A percentile compares a stretch with the other conserved stretches of the same genome.
Evolutionary conservation across 2,113 vertebrate genomes (phyloP).

Genomic region (Chaenocephalus aceratus): DNA sequence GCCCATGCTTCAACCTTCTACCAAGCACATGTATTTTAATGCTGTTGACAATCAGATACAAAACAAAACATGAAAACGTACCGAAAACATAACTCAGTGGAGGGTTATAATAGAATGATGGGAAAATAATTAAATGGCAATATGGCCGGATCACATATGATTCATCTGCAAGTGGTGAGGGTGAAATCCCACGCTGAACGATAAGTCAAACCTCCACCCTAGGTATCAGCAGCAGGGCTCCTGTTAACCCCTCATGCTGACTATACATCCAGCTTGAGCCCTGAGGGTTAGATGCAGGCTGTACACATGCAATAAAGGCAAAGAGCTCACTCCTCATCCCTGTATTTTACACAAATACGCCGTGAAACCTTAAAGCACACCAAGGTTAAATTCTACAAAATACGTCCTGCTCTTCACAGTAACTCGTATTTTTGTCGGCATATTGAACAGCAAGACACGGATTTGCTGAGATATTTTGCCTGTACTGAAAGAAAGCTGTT

Average conservation of each 20-base stretch:
- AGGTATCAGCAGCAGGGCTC: not conserved
- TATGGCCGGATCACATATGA: not conserved
- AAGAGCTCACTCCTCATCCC: conserved; percentile 4
- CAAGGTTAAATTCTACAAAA: too few relatives aligned
- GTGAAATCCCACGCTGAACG: not conserved
- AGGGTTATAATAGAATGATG: too few relatives aligned
- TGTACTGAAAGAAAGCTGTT: not conserved
- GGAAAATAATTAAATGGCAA: too few relatives aligned
- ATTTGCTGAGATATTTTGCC: not conserved
- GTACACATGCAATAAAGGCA: not conserved
- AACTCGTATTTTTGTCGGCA: too few relatives aligned
- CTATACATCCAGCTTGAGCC: conserved; percentile 14
- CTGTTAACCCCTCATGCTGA: not conserved
- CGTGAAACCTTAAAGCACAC: conserved; percentile 11
- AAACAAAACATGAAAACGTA: too few relatives aligned
- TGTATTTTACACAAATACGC: not conserved
- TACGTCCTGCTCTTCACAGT: too few relatives aligned
- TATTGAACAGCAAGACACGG: too few relatives aligned
- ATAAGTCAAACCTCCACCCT: not conserved
- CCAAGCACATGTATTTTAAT: too few relatives aligned
- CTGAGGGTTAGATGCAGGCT: not conserved
- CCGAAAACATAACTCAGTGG: too few relatives aligned
- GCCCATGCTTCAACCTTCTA: too few relatives aligned
- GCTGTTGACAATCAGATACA: too few relatives aligned
- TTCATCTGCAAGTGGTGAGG: not conserved